phyloP scores from a whole-genome alignment of 1,140 invertebrate species.

The Subanguina moxae region DNA sequence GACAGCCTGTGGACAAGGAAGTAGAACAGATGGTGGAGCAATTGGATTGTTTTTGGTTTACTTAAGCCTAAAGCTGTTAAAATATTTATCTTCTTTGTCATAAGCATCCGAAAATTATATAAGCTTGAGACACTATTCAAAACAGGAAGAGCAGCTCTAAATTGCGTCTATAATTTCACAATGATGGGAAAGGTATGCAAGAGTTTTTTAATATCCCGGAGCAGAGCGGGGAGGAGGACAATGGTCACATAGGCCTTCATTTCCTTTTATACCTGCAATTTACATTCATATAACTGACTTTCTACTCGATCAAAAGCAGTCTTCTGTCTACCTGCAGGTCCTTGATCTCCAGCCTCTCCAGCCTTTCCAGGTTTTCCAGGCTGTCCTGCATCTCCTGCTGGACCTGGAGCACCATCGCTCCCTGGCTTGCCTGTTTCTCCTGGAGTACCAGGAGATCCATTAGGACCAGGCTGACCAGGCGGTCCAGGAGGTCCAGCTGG shows the following conservation, averaged over 20 bases:
- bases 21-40: too few species aligned
- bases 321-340: background rate
- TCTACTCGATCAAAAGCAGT: background rate
- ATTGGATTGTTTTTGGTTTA: too few species aligned
- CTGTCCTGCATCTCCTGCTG: slow-evolving; percentile 19
- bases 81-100: too few species aligned
- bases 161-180: too few species aligned
- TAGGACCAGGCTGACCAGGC: slow-evolving; percentile 17
- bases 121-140: too few species aligned
- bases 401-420: slow-evolving; percentile 21
- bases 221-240: background rate
- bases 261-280: background rate
- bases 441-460: slow-evolving; percentile 7
- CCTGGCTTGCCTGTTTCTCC: slow-evolving; percentile 22
- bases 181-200: too few species aligned
- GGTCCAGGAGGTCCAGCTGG: slow-evolving; percentile 14
- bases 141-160: too few species aligned
- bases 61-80: too few species aligned
- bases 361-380: slow-evolving; percentile 20
- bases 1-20: too few species aligned
- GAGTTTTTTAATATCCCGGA: background rate
- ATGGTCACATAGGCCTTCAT: slow-evolving; percentile 1
- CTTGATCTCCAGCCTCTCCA: background rate
- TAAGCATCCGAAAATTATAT: too few species aligned
- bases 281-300: too few species aligned